Percentiles rank a stretch among this genome's conserved stretches.
These are phyloP conservation scores for Sitta europaea DNA, from an alignment of 2,113 vertebrate genomes.

Conservation along the genomic window DNA sequence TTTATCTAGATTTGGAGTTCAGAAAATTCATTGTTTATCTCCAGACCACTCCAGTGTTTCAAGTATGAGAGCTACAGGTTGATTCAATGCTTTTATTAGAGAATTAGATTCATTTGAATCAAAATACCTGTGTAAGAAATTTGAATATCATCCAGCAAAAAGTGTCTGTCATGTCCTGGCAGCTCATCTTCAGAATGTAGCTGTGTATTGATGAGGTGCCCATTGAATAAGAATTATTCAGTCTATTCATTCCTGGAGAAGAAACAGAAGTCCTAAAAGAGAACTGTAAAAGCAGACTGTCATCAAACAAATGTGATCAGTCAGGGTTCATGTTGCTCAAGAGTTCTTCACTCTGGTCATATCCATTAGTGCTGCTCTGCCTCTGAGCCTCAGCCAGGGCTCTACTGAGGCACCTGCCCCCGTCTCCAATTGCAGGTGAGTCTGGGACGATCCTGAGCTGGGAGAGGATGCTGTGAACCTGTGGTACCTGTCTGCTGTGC, in stretches of 20 bases:
- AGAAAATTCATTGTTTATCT: background rate
- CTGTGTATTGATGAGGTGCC: background rate
- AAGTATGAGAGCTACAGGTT: background rate
- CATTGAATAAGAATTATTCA: background rate
- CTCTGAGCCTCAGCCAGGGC: background rate
- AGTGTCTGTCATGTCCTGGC: background rate
- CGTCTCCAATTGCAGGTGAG: background rate
- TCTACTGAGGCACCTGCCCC: background rate
- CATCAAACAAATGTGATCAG: background rate
- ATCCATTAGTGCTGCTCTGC: fast-evolving
- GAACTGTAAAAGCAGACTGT: background rate
- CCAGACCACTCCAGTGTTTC: background rate
- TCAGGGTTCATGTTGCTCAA: background rate
- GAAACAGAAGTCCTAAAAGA: background rate
- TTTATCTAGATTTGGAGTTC: background rate
- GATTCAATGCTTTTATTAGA: background rate
- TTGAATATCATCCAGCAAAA: background rate
- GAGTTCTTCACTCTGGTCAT: background rate
- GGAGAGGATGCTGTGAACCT: background rate
- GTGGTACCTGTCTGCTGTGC: background rate
- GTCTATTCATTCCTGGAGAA: background rate
- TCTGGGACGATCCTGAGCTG: background rate
- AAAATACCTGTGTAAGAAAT: background rate
- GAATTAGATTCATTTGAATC: background rate
- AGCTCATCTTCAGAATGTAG: background rate